Percentiles rank a stretch among this genome's conserved stretches.
Conservation (phyloP, 92 coral and sea anemone species). For the Virgularia gustaviana region DNA sequence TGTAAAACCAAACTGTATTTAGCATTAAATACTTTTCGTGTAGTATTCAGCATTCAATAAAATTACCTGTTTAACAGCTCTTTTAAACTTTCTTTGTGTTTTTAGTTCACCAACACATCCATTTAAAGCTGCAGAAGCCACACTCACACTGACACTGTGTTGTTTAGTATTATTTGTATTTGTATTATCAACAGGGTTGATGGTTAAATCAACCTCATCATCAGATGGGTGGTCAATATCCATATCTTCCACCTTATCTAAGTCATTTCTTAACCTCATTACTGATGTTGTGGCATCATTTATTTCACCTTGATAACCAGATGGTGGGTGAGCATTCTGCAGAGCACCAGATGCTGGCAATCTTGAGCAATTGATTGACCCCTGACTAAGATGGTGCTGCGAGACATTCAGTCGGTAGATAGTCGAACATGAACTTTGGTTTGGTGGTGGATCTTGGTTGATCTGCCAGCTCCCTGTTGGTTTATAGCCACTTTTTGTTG, state of each 20-base stretch:
- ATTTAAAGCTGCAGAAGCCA: no score
- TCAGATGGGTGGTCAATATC: slow-evolving; percentile 50
- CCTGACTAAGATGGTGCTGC: background rate
- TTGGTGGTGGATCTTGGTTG: background rate
- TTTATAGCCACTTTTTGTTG: background rate
- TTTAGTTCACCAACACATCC: no score
- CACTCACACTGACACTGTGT: no score
- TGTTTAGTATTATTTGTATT: no score
- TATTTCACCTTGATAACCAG: background rate
- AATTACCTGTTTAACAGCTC: no score
- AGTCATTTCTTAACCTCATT: slow-evolving; percentile 5
- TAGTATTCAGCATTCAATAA: no score
- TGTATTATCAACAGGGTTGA: no score
- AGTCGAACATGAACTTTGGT: slow-evolving; percentile 8
- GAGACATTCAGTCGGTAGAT: slow-evolving; percentile 4
- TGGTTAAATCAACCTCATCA: slow-evolving; percentile 4
- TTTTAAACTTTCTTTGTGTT: no score
- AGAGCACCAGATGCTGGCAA: background rate
- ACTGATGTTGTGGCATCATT: background rate
- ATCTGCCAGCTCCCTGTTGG: slow-evolving; percentile 18
- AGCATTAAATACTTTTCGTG: no score
- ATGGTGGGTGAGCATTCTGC: background rate
- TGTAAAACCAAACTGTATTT: no score
- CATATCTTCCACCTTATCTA: slow-evolving; percentile 62
- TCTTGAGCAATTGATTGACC: background rate